Evolutionary conservation across 92 coral and sea anemone genomes (phyloP).

Genomic region (Siderastrea radians): DNA sequence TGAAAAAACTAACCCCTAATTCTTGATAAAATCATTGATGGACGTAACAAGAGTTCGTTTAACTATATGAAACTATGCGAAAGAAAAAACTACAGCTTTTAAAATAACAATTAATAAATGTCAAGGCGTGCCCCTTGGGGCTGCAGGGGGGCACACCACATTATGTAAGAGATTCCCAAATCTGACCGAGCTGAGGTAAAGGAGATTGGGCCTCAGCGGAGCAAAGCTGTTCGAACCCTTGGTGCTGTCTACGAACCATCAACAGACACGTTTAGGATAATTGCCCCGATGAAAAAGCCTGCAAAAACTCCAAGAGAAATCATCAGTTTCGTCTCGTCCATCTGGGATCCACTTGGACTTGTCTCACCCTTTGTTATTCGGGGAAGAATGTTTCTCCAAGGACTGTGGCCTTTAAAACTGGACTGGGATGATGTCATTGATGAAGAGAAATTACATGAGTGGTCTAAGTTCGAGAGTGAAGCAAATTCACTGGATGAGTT

Average conservation of each 20-base stretch:
- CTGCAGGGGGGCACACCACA: no score
- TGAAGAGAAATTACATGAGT: no score
- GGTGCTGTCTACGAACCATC: not conserved
- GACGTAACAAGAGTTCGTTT: no score
- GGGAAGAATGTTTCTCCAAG: not conserved
- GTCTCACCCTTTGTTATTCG: not conserved
- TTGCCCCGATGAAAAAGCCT: not conserved
- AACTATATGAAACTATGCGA: no score
- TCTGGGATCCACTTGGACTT: not conserved
- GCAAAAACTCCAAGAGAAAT: no score
- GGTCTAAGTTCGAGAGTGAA: not conserved
- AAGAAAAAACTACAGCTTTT: no score
- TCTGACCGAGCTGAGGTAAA: not conserved
- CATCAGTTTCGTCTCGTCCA: not conserved
- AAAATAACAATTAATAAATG: no score
- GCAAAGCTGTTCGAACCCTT: not conserved
- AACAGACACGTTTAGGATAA: no score
- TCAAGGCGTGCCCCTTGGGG: no score
- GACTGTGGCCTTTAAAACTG: not conserved
- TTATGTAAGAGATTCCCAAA: conserved; percentile 12
- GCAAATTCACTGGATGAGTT: not conserved
- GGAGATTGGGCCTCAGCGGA: not conserved
- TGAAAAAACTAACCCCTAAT: no score
- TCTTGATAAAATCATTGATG: no score
- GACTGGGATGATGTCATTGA: not conserved